A percentile compares a stretch with the other conserved stretches of the same genome.
Conservation (phyloP, 2,888 invertebrate species). For the Palloptera scutellata region DNA sequence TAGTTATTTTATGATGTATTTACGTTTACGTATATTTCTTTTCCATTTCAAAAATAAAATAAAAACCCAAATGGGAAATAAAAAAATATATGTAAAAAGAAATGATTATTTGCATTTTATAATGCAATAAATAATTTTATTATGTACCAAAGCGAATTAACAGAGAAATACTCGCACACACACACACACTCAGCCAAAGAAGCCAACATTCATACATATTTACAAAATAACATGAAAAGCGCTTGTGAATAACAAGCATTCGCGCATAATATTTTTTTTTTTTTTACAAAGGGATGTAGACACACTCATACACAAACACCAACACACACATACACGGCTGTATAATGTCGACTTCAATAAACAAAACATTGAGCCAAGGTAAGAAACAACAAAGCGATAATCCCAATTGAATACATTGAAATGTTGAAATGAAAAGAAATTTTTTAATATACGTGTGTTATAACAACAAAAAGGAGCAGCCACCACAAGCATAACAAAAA, state of each 20-base stretch:
- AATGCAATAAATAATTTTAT: slow-evolving; percentile 33
- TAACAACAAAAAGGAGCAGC: too few relatives aligned
- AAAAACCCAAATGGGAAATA: slow-evolving; percentile 18
- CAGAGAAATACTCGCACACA: not conserved
- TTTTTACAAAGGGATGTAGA: not conserved
- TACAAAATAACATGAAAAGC: not conserved
- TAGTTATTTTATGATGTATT: not conserved
- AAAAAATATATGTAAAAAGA: slow-evolving; percentile 8
- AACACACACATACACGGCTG: not conserved
- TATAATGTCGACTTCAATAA: too few relatives aligned
- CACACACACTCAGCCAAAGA: not conserved
- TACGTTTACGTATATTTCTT: too few relatives aligned
- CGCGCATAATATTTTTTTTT: not conserved
- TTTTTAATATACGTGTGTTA: too few relatives aligned
- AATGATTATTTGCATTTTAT: slow-evolving; percentile 28
- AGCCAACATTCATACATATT: not conserved
- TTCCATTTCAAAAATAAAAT: not conserved
- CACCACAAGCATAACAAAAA: too few relatives aligned
- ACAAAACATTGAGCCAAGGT: too few relatives aligned
- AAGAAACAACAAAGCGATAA: too few relatives aligned
- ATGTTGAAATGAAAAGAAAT: too few relatives aligned
- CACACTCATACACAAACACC: not conserved
- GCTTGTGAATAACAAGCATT: not conserved
- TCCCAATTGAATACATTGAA: too few relatives aligned
- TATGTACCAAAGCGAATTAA: slow-evolving; percentile 17